A percentile compares a stretch with the other conserved stretches of the same genome.
Conservation (phyloP, 2,888 invertebrate species). For the Brachypterus glaber region DNA sequence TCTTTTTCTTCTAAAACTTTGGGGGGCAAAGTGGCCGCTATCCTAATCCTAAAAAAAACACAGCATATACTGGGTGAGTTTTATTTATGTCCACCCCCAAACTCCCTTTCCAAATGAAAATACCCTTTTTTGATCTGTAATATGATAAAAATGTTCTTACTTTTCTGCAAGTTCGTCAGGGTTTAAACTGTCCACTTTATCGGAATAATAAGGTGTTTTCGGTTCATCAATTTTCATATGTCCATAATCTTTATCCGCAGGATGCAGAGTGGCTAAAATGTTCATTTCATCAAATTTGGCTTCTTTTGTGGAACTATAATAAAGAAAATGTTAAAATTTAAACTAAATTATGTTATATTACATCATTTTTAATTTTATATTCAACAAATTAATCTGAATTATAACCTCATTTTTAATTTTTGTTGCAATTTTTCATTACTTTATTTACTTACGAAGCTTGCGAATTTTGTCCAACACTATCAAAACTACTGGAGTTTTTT, state of each 20-base stretch:
- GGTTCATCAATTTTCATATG: slow-evolving; percentile 99
- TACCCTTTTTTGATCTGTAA: too few relatives aligned
- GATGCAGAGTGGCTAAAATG: slow-evolving; percentile 95
- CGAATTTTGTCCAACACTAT: too few relatives aligned
- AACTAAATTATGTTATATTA: too few relatives aligned
- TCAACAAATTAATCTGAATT: too few relatives aligned
- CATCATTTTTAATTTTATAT: too few relatives aligned
- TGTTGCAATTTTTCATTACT: too few relatives aligned
- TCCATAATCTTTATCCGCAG: slow-evolving; percentile 96
- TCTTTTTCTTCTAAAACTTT: slow-evolving; percentile 40
- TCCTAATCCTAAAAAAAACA: slow-evolving; percentile 31
- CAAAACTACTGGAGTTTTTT: slow-evolving; percentile 87
- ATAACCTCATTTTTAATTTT: too few relatives aligned
- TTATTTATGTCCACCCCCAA: too few relatives aligned
- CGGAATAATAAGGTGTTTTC: slow-evolving; percentile 80
- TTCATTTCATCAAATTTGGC: slow-evolving; percentile 98
- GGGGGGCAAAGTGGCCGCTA: slow-evolving; percentile 40
- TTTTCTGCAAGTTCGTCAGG: slow-evolving; percentile 70
- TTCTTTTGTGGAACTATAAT: slow-evolving; percentile 41
- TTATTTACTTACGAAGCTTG: too few relatives aligned
- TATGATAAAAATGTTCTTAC: slow-evolving; percentile 38
- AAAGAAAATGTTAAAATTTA: too few relatives aligned
- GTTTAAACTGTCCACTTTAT: slow-evolving; percentile 51
- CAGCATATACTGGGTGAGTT: too few relatives aligned
- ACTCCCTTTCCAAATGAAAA: too few relatives aligned